Evolutionary conservation across 2,888 invertebrate genomes (phyloP).

Genomic region (Anoncus sp.): DNA sequence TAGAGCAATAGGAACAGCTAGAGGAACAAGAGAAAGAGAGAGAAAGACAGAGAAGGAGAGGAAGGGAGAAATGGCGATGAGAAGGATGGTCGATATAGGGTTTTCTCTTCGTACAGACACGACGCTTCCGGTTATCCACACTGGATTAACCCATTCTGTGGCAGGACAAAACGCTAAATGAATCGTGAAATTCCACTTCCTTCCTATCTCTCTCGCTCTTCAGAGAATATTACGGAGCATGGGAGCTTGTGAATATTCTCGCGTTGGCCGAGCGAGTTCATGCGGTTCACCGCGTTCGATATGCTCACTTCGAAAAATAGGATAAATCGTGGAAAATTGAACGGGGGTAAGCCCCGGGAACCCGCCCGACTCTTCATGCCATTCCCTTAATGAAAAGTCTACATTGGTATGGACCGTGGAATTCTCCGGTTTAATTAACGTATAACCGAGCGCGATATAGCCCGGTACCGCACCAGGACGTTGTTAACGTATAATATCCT

Average conservation of each 20-base stretch:
- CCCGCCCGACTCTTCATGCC: conserved; percentile 29
- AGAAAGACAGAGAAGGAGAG: conserved; percentile 31
- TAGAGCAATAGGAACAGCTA: conserved; percentile 44
- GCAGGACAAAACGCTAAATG: conserved; percentile 75
- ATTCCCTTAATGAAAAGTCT: conserved; percentile 75
- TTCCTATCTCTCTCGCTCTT: conserved; percentile 31
- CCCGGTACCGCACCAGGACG: conserved; percentile 17
- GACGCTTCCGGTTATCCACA: conserved; percentile 72
- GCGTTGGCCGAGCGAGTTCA: conserved; percentile 14
- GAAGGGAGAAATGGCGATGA: conserved; percentile 29
- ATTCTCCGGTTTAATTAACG: conserved; percentile 74
- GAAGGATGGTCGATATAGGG: conserved; percentile 22
- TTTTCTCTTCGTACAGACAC: conserved; percentile 61
- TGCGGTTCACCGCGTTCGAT: conserved; percentile 47
- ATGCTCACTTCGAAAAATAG: conserved; percentile 63
- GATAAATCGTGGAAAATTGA: conserved; percentile 71
- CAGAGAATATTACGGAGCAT: background rate
- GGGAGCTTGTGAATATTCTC: background rate
- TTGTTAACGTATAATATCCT: conserved; percentile 49
- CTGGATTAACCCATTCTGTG: conserved; percentile 74
- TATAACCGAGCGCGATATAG: conserved; percentile 55
- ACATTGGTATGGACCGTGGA: conserved; percentile 63
- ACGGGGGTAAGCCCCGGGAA: conserved; percentile 38
- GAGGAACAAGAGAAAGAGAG: conserved; percentile 25
- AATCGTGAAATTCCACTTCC: conserved; percentile 76